These are phyloP conservation scores for Eubasilissa regina DNA, from an alignment of 1,140 invertebrate species.

Conservation along the genomic window DNA sequence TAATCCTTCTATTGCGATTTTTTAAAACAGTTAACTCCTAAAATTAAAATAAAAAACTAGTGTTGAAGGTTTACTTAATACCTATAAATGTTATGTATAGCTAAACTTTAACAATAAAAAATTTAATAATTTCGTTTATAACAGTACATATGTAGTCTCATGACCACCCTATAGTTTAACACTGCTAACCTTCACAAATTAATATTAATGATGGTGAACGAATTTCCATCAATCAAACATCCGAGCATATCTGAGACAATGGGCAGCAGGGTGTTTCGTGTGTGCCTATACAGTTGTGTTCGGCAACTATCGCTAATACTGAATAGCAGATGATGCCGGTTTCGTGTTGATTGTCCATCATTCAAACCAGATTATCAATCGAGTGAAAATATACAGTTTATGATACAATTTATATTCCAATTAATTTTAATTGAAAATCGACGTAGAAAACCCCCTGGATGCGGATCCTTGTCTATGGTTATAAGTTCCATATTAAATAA, in stretches of 20 bases:
- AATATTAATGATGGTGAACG: constrained; percentile 59
- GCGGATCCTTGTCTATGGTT: no score
- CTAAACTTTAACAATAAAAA: no score
- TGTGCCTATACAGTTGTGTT: not conserved
- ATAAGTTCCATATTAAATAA: no score
- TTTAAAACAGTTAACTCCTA: no score
- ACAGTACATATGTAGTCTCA: not conserved
- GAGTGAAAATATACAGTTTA: constrained; percentile 13
- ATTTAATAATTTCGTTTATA: no score
- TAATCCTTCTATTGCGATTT: no score
- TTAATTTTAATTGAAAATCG: constrained; percentile 2
- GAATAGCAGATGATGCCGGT: constrained; percentile 23
- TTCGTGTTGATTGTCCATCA: constrained; percentile 4
- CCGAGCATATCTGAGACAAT: constrained; percentile 50
- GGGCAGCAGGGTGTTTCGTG: constrained; percentile 33
- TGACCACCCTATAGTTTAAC: constrained; percentile 19
- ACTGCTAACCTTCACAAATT: constrained; percentile 51
- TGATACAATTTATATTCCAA: constrained; percentile 23
- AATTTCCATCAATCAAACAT: constrained; percentile 59
- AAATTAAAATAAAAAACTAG: no score
- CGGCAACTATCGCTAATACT: constrained; percentile 17
- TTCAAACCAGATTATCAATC: constrained; percentile 14
- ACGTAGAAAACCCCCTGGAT: not conserved
- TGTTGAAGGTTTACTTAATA: no score
- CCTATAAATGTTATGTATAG: no score